Conservation (phyloP, 2,113 vertebrate genomes). For the Axis porcinus region DNA sequence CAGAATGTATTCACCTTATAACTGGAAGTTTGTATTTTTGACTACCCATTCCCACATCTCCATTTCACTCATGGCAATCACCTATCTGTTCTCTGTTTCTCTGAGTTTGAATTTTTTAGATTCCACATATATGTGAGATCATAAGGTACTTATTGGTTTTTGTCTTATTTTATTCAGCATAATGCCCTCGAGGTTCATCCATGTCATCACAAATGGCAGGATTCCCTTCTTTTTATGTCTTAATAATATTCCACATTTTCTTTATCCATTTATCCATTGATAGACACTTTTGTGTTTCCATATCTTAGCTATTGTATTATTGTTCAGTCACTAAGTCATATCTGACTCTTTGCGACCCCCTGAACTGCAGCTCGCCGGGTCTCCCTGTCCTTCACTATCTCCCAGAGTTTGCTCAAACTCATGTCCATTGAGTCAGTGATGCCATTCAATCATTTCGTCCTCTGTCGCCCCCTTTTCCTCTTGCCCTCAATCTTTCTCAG, state of each 20-base stretch:
- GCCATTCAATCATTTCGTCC: neutral
- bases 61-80: neutral
- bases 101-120: neutral
- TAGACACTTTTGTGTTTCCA: neutral
- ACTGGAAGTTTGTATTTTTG: neutral
- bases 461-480: neutral
- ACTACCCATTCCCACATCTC: neutral
- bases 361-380: neutral
- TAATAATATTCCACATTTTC: neutral
- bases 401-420: neutral
- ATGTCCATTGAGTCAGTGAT: neutral
- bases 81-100: neutral
- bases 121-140: neutral
- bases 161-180: neutral
- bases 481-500: neutral
- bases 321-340: neutral
- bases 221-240: neutral
- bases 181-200: neutral
- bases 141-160: neutral
- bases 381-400: neutral
- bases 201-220: neutral
- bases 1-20: neutral
- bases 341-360: neutral
- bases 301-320: neutral
- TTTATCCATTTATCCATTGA: neutral